These are phyloP conservation scores for Polydrusus cervinus DNA, from an alignment of 2,888 invertebrate genomes.

Conservation along the genomic window DNA sequence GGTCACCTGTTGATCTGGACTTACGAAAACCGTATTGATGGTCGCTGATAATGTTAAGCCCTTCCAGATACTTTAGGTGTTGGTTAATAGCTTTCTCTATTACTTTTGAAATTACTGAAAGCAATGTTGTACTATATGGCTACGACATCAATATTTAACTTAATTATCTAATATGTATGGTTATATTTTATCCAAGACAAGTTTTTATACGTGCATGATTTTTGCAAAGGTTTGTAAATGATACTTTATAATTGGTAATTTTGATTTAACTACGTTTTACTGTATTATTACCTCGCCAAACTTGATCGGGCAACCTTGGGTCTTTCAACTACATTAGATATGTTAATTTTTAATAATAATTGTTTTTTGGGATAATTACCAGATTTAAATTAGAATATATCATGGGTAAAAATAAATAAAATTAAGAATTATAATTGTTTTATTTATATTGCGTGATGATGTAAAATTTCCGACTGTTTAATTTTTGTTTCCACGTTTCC, in stretches of 20 bases:
- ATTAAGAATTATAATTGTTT: constrained; percentile 1
- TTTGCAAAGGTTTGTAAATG: constrained; percentile 38
- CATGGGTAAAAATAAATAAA: constrained; percentile 11
- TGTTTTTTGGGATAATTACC: constrained; percentile 39
- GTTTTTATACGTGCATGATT: constrained; percentile 30
- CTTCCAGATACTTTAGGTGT: no score
- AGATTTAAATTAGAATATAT: constrained; percentile 27
- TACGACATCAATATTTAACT: background rate
- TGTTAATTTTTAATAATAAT: constrained; percentile 56
- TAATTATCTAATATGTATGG: constrained; percentile 2
- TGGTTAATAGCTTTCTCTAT: no score
- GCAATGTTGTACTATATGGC: no score
- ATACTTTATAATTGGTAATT: constrained; percentile 38
- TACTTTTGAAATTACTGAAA: no score
- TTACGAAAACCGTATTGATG: no score
- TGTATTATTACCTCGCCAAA: constrained; percentile 58
- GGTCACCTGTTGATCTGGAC: no score
- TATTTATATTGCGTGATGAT: background rate
- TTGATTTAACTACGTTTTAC: constrained; percentile 55
- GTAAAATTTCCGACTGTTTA: constrained; percentile 1
- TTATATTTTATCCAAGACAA: constrained; percentile 15
- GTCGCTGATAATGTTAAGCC: no score
- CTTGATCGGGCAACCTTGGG: constrained; percentile 61
- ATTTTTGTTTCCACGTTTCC: background rate
- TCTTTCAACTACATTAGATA: constrained; percentile 58